Percentiles rank a stretch among this genome's conserved stretches.
Conservation (phyloP, 2,888 invertebrate genomes). For the Microctonus brassicae region DNA sequence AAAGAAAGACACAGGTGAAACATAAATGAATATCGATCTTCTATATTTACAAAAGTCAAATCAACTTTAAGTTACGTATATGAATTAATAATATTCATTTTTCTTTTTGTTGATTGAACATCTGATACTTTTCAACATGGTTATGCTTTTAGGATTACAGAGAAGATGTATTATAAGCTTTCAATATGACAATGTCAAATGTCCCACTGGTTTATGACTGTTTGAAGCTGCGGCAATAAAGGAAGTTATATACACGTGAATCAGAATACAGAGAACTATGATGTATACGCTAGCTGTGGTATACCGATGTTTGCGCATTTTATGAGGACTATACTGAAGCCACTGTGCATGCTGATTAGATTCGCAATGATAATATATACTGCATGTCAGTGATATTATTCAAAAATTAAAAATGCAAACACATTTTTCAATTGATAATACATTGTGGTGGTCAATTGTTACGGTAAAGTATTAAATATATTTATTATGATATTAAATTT, state of each 20-base stretch:
- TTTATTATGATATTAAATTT: background rate
- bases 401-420: background rate
- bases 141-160: constrained; percentile 10
- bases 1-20: background rate
- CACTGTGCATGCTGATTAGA: constrained; percentile 10
- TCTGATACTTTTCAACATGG: background rate
- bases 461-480: background rate
- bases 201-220: constrained; percentile 13
- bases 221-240: constrained; percentile 3
- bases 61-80: background rate
- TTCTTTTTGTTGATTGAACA: background rate
- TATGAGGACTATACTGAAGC: constrained; percentile 8
- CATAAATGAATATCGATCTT: background rate
- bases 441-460: background rate
- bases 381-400: background rate
- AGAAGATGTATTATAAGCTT: background rate
- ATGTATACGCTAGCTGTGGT: background rate
- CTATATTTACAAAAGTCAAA: background rate
- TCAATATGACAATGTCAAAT: constrained; percentile 15
- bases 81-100: background rate
- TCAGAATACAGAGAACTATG: background rate
- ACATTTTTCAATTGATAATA: constrained; percentile 4
- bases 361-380: background rate
- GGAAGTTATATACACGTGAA: background rate
- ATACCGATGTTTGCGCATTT: background rate